Evolutionary conservation across 1,140 invertebrate genomes (phyloP).

Genomic region (Stegodyphus mimosarum): DNA sequence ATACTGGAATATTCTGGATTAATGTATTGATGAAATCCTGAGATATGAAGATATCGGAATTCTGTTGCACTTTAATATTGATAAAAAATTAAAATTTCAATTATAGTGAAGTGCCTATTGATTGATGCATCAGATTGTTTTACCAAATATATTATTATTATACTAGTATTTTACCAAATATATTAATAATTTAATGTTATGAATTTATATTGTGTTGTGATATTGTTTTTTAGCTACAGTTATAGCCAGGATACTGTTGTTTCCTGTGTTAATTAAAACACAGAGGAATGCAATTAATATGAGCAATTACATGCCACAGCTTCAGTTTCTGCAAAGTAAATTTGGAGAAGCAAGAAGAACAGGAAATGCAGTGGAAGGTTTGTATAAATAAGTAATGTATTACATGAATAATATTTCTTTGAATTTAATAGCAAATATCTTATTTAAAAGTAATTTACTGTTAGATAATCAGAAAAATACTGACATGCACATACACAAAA

Average conservation of each 20-base stretch:
- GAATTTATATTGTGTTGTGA: too few relatives aligned
- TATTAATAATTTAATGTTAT: not conserved
- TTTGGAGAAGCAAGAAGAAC: constrained; percentile 83
- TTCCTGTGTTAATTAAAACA: constrained; percentile 83
- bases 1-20: too few relatives aligned
- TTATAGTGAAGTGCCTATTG: not conserved
- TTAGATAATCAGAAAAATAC: not conserved
- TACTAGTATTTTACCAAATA: not conserved
- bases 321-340: constrained; percentile 82
- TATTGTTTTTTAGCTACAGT: constrained; percentile 77
- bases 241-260: constrained; percentile 78
- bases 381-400: not conserved
- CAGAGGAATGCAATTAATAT: constrained; percentile 83
- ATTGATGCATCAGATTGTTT: not conserved
- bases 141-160: not conserved
- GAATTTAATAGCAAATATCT: too few relatives aligned
- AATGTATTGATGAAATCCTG: too few relatives aligned
- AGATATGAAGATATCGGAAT: too few relatives aligned
- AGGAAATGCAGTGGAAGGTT: constrained; percentile 83
- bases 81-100: too few relatives aligned
- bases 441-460: not conserved
- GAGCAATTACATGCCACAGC: constrained; percentile 83
- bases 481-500: too few relatives aligned
- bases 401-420: not conserved
- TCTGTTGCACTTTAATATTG: too few relatives aligned